Percentiles rank a stretch among this genome's conserved stretches.
Evolutionary conservation across 2,888 invertebrate species (phyloP).

Genomic region (Dysmachus trigonus): DNA sequence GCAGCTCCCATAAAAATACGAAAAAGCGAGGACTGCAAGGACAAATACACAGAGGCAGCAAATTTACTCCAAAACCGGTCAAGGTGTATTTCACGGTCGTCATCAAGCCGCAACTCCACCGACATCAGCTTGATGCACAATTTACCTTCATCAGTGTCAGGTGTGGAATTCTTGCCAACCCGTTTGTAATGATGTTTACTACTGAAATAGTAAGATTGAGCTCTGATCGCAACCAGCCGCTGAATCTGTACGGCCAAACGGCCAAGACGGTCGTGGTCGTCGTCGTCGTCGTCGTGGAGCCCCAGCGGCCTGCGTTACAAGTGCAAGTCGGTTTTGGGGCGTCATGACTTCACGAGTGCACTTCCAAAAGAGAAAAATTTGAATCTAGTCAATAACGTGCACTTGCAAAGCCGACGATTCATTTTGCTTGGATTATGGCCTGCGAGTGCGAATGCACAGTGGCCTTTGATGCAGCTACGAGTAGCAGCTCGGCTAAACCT

Average conservation of each 20-base stretch:
- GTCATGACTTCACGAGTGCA: background rate
- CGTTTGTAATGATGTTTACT: slow-evolving; percentile 6
- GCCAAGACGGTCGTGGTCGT: background rate
- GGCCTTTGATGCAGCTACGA: slow-evolving; percentile 47
- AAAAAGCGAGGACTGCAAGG: background rate
- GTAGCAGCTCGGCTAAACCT: slow-evolving; percentile 41
- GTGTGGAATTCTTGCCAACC: slow-evolving; percentile 29
- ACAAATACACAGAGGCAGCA: background rate
- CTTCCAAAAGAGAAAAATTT: slow-evolving; percentile 25
- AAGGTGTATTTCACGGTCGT: slow-evolving; percentile 46
- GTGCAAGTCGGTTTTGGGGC: background rate
- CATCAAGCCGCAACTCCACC: slow-evolving; percentile 26
- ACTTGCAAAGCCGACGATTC: background rate
- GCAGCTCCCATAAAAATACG: background rate
- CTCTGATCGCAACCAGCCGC: background rate
- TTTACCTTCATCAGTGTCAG: slow-evolving; percentile 40
- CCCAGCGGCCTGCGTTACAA: background rate
- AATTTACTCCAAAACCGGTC: slow-evolving; percentile 45
- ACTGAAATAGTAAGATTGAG: background rate
- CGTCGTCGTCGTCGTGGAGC: background rate
- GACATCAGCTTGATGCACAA: slow-evolving; percentile 17
- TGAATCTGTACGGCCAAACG: background rate
- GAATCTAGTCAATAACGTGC: slow-evolving; percentile 15
- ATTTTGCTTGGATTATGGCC: background rate
- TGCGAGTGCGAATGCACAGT: slow-evolving; percentile 21